These are phyloP conservation scores for Taphrorychus bicolor DNA, from an alignment of 2,888 invertebrate species.

Conservation along the genomic window DNA sequence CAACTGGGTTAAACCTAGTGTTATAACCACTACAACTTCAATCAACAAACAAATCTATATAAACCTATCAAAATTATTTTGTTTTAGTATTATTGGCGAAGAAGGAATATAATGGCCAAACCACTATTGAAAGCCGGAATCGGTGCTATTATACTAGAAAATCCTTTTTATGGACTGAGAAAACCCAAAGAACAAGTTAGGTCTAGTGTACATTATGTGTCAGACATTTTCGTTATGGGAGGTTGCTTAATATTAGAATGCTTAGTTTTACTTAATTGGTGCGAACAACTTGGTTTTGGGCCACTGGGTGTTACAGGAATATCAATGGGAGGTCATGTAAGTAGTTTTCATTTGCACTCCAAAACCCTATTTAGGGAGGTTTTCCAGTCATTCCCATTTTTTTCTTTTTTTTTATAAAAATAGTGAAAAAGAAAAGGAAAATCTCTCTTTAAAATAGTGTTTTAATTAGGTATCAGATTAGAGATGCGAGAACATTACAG, in stretches of 20 bases:
- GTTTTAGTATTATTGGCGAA: slow-evolving; percentile 84
- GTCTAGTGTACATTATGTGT: slow-evolving; percentile 92
- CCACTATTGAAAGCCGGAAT: slow-evolving; percentile 92
- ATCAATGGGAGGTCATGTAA: slow-evolving; percentile 98
- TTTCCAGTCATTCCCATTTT: too few relatives aligned
- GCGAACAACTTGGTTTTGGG: slow-evolving; percentile 87
- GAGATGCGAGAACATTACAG: too few relatives aligned
- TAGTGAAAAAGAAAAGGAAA: too few relatives aligned
- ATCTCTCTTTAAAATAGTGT: too few relatives aligned
- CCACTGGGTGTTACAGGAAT: slow-evolving; percentile 94
- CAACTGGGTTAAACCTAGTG: too few relatives aligned
- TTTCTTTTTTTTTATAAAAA: too few relatives aligned
- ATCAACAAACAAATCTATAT: too few relatives aligned
- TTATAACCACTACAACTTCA: too few relatives aligned
- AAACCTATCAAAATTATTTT: too few relatives aligned
- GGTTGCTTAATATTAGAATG: slow-evolving; percentile 95
- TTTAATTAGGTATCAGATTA: too few relatives aligned
- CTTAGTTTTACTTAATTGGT: slow-evolving; percentile 92
- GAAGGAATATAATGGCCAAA: slow-evolving; percentile 88
- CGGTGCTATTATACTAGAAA: slow-evolving; percentile 93
- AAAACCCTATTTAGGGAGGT: neutral
- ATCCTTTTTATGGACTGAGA: slow-evolving; percentile 92
- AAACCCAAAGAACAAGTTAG: slow-evolving; percentile 89
- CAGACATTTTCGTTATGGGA: slow-evolving; percentile 99
- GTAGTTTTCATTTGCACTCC: slow-evolving; percentile 55